Evolutionary conservation across 2,113 vertebrate species (phyloP), one percentile per base, ranked within the genome.

Genomic region (Egretta garzetta): DNA sequence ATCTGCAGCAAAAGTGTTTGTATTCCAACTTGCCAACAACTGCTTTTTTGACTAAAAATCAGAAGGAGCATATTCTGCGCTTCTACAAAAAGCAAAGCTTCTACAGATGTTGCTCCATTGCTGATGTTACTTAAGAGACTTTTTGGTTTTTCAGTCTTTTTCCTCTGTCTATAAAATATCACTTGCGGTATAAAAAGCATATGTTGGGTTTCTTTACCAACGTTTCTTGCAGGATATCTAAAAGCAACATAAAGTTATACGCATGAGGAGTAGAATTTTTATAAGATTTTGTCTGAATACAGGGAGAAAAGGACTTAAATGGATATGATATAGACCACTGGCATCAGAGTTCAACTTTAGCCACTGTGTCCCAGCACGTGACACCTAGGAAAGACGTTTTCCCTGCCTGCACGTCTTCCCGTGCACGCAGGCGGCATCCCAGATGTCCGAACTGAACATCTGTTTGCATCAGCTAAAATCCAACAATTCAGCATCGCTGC

Each of bases 241-340:
- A 63, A 79, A 90, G 37, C 30, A 73, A 76, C 24, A 33, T 27
- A 2, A 70, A 88, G 21, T 43, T 50, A 6, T 4, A 37, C 3
- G 62, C 26, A 43, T 1, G 19, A 62, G 30, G 33, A 66, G 15
- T 3, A 67, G 16, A 79, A 50, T 43, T 84, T 62, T 52, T 20
- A 7, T 47, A 19, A 17, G 1, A 0, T 22, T 74, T 28, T 71
- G 32, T 19, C 55, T 18, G 28, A 50, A 5, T 6, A 9, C 0
- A 3, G 53, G 17, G 37, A 85, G 63, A 21, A 73, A 9, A 52
- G 30, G n/a, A 35, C 30, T 67, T 41, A n/a, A 37, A 14, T 3
- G 8, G 62, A 2, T 30, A 37, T 27, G 68, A 10, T 9, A 47
- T 6, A 58, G 37, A 13, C 20, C 30, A 41, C 41, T 91, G 68